Evolutionary conservation across 2,113 vertebrate genomes (phyloP).

Genomic region (Aegypius monachus): DNA sequence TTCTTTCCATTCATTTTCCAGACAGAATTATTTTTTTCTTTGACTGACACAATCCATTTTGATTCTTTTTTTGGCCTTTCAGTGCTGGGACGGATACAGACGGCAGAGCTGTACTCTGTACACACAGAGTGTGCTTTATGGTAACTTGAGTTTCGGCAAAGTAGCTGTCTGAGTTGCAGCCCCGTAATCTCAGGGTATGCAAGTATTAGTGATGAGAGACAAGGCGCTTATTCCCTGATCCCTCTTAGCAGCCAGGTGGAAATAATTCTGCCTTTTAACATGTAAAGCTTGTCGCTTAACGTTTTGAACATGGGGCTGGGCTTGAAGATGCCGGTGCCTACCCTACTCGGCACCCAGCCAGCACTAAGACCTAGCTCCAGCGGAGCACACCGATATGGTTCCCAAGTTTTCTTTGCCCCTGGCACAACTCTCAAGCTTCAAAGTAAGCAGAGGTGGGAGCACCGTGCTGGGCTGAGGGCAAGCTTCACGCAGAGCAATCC

Average conservation of each 20-base stretch:
- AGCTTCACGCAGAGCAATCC: neutral
- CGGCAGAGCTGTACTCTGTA: neutral
- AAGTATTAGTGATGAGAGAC: neutral
- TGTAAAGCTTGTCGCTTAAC: neutral
- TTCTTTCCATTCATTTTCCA: conserved; percentile 20
- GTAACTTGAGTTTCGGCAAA: neutral
- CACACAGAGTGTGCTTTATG: neutral
- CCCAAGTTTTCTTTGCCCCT: neutral
- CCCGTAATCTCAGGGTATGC: neutral
- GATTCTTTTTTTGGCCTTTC: neutral
- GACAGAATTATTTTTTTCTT: neutral
- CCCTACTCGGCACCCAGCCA: neutral
- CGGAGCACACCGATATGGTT: neutral
- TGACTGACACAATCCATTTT: neutral
- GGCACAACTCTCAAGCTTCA: neutral
- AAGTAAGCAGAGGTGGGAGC: neutral
- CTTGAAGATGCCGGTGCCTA: neutral
- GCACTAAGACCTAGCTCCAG: neutral
- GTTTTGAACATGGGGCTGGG: neutral
- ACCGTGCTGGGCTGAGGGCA: neutral
- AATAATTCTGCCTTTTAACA: conserved; percentile 24
- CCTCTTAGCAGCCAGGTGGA: conserved; percentile 6
- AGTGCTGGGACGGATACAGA: neutral
- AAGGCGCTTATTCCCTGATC: neutral
- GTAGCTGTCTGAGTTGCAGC: neutral